Conservation (phyloP, 2,797 vertebrate species). For the Adrianichthys oophorus region DNA sequence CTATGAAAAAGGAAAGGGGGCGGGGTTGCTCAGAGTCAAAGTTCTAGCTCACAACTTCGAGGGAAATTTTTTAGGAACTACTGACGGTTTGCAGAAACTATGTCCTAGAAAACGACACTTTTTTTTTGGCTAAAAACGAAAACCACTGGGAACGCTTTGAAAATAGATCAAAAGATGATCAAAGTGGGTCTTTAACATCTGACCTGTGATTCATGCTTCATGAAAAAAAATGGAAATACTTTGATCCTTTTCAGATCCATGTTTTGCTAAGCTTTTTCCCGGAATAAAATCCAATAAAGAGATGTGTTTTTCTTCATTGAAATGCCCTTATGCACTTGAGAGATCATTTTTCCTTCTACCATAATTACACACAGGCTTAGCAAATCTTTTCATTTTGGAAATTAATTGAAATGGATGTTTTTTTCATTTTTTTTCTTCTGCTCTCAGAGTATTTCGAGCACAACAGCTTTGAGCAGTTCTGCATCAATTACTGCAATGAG, state of each 20-base stretch:
- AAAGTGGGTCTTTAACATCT: neutral
- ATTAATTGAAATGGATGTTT: constrained; percentile 46
- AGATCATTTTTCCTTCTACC: constrained; percentile 33
- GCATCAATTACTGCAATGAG: constrained; percentile 99
- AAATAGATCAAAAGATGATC: no score
- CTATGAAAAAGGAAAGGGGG: no score
- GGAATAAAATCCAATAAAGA: constrained; percentile 14
- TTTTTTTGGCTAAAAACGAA: no score
- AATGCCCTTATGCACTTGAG: constrained; percentile 22
- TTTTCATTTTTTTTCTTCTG: constrained; percentile 21
- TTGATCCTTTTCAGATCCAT: neutral
- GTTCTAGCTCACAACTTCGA: no score
- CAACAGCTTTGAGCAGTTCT: constrained; percentile 99
- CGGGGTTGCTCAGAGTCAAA: no score
- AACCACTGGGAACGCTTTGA: no score
- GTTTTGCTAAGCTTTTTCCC: constrained; percentile 5
- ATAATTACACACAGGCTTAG: constrained; percentile 36
- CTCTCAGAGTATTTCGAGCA: constrained; percentile 96
- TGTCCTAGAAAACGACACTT: no score
- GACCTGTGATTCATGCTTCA: no score
- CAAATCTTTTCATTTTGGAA: constrained; percentile 26
- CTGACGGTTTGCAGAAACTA: no score
- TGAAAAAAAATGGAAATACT: neutral
- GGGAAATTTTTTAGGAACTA: no score
- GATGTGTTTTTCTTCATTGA: constrained; percentile 21